Percentiles rank a stretch among this genome's conserved stretches.
Evolutionary conservation across 2,888 invertebrate species (phyloP).

Genomic region (Cyclophora albipunctata): DNA sequence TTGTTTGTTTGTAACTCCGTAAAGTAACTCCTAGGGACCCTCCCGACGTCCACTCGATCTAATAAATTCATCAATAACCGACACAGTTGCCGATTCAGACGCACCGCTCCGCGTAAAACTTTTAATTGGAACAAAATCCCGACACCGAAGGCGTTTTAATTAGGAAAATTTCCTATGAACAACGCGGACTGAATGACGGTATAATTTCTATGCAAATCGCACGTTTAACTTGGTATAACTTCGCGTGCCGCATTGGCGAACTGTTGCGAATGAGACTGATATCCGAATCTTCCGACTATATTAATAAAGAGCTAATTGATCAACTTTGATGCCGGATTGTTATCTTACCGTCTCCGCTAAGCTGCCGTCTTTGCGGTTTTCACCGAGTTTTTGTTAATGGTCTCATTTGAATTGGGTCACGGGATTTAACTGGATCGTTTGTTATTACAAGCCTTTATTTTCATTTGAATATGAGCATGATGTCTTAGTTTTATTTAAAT

Average conservation of each 20-base stretch:
- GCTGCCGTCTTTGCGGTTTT: too few relatives aligned
- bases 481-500: too few relatives aligned
- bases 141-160: slow-evolving; percentile 70
- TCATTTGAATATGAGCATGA: too few relatives aligned
- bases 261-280: slow-evolving; percentile 22
- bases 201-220: slow-evolving; percentile 74
- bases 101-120: slow-evolving; percentile 44
- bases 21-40: too few relatives aligned
- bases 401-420: too few relatives aligned
- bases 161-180: slow-evolving; percentile 73
- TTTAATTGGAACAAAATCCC: slow-evolving; percentile 73
- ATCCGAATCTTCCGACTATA: slow-evolving; percentile 37
- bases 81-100: slow-evolving; percentile 17
- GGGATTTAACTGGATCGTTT: too few relatives aligned
- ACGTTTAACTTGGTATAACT: slow-evolving; percentile 67
- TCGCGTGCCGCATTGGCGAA: slow-evolving; percentile 17
- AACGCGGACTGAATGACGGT: slow-evolving; percentile 53
- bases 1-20: too few relatives aligned
- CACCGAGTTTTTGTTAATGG: too few relatives aligned
- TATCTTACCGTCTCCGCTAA: slow-evolving; percentile 4
- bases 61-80: slow-evolving; percentile 19
- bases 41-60: slow-evolving; percentile 3
- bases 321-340: slow-evolving; percentile 22
- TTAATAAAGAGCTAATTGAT: slow-evolving; percentile 41
- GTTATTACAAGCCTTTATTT: too few relatives aligned